phyloP scores from a whole-genome alignment of 2,797 vertebrate species.

The Xenopus petersii region DNA sequence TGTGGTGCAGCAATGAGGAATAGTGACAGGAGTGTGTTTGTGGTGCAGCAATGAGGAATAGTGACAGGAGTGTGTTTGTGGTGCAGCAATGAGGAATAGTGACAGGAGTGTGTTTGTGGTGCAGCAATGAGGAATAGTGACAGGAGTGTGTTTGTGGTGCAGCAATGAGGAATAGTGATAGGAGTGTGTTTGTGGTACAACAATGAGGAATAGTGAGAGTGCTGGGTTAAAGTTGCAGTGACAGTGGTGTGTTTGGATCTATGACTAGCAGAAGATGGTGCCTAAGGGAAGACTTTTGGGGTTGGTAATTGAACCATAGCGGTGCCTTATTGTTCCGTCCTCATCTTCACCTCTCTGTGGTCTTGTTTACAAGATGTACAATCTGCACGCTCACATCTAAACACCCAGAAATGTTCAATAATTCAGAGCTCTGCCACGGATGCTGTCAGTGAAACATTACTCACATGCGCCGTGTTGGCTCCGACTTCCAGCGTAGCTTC shows the following conservation, averaged over 20 bases:
- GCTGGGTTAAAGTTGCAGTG: neutral
- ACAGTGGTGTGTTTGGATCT: neutral
- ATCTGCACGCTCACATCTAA: neutral
- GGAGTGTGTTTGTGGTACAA: no score
- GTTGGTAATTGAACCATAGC: neutral
- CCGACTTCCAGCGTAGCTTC: neutral
- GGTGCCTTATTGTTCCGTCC: neutral
- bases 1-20: no score
- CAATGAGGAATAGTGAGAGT: no score
- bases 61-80: no score
- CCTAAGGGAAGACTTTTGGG: neutral
- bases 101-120: no score
- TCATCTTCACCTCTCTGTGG: neutral
- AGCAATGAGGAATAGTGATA: no score
- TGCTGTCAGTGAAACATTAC: constrained; percentile 19
- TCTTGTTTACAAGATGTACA: constrained; percentile 40
- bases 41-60: no score
- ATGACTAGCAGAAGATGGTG: neutral
- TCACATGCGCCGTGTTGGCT: constrained; percentile 8
- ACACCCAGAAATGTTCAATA: constrained; percentile 23
- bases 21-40: no score
- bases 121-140: no score
- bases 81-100: no score
- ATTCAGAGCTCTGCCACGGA: constrained; percentile 22
- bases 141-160: no score